Conservation (phyloP, 1,140 invertebrate genomes). For the Pogonus chalceus region DNA sequence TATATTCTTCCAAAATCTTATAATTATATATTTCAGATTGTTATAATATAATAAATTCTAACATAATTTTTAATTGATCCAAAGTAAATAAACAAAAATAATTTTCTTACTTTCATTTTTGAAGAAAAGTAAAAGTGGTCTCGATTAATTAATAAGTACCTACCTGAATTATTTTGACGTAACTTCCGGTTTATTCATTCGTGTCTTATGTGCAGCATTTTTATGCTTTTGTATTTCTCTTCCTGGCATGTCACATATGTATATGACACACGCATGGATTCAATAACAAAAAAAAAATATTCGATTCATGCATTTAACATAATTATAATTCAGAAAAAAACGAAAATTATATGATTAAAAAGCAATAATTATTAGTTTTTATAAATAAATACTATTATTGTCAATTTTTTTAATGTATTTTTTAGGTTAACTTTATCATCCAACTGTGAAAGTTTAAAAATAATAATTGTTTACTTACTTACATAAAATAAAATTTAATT, state of each 20-base stretch:
- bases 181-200: background rate
- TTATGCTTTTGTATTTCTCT: background rate
- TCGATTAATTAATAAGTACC: background rate
- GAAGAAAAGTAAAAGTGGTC: background rate
- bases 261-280: background rate
- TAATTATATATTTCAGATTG: no score
- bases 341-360: background rate
- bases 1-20: no score
- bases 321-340: background rate
- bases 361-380: background rate
- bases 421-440: background rate
- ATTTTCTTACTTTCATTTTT: background rate
- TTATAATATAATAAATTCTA: no score
- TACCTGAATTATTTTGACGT: slow-evolving; percentile 1
- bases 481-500: no score
- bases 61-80: no score
- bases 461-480: no score
- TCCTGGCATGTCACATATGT: background rate
- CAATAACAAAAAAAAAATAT: background rate
- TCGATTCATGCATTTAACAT: background rate
- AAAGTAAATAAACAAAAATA: no score
- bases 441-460: no score
- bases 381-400: background rate
- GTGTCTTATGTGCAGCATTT: background rate
- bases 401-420: background rate